A percentile compares a stretch with the other conserved stretches of the same genome.
phyloP scores from a whole-genome alignment of 2,888 invertebrate species.

The Patella depressa region DNA sequence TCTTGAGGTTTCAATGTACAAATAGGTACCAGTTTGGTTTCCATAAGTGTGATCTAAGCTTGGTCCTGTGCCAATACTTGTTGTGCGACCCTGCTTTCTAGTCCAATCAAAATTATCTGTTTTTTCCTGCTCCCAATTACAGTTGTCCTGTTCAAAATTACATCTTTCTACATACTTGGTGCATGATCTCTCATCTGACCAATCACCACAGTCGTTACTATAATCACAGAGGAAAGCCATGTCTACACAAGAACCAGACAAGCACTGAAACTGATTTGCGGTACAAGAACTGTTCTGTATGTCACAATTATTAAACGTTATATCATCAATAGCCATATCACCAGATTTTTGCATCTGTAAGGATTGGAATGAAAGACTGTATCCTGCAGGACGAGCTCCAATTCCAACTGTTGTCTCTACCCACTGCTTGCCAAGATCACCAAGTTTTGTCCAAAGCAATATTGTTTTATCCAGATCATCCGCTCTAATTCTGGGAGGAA shows the following conservation, averaged over 20 bases:
- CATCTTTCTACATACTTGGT: constrained; percentile 53
- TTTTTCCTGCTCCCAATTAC: constrained; percentile 61
- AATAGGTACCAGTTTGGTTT: constrained; percentile 59
- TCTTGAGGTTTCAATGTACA: constrained; percentile 59
- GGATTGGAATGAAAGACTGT: constrained; percentile 59
- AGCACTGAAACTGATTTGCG: constrained; percentile 57
- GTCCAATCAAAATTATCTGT: constrained; percentile 65
- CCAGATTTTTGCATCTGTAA: constrained; percentile 41
- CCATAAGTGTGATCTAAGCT: constrained; percentile 57
- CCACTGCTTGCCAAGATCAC: constrained; percentile 53
- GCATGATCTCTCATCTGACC: constrained; percentile 60
- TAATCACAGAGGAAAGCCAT: constrained; percentile 57
- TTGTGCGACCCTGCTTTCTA: constrained; percentile 50
- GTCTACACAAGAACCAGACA: constrained; percentile 54
- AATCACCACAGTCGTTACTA: constrained; percentile 64
- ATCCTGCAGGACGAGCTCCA: constrained; percentile 50
- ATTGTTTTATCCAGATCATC: constrained; percentile 36
- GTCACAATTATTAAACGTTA: constrained; percentile 55
- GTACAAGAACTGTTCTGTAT: constrained; percentile 42
- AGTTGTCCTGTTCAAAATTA: constrained; percentile 62
- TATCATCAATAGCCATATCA: constrained; percentile 65
- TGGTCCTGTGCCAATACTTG: constrained; percentile 60
- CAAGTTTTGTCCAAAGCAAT: constrained; percentile 52
- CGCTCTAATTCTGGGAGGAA: constrained; percentile 44
- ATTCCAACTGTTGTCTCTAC: constrained; percentile 52